These are phyloP conservation scores for Cyprinodon variegatus DNA, from an alignment of 2,113 vertebrate genomes.

Conservation along the genomic window DNA sequence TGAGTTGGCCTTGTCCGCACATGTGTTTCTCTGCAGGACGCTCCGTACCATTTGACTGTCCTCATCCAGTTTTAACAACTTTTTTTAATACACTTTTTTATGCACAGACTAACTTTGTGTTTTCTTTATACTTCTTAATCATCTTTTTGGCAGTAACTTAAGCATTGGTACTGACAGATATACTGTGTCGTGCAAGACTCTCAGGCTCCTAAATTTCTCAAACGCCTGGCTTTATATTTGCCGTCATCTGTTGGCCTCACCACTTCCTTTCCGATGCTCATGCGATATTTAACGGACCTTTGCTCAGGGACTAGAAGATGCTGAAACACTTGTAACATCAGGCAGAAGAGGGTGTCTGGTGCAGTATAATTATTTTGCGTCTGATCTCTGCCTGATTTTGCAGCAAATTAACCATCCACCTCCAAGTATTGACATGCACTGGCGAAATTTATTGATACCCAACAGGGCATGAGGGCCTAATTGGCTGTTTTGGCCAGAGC, in stretches of 20 bases:
- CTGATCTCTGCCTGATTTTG: conserved; percentile 27
- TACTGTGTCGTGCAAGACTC: conserved; percentile 44
- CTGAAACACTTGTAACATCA: conserved; percentile 26
- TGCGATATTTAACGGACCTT: conserved; percentile 50
- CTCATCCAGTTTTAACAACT: conserved; percentile 30
- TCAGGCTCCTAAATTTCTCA: conserved; percentile 36
- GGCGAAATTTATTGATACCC: conserved; percentile 70
- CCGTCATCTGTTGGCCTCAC: conserved; percentile 28
- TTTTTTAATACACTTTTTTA: conserved; percentile 12
- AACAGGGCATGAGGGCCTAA: conserved; percentile 59
- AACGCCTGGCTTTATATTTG: conserved; percentile 26
- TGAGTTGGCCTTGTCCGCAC: conserved; percentile 75
- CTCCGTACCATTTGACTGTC: conserved; percentile 30
- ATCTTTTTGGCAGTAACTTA: conserved; percentile 33
- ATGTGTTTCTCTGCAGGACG: conserved; percentile 64
- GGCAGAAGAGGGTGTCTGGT: conserved; percentile 9
- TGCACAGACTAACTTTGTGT: conserved; percentile 33
- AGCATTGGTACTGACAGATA: conserved; percentile 48
- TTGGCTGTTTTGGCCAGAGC: conserved; percentile 67
- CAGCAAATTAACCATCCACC: conserved; percentile 31
- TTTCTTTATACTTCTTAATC: conserved; percentile 59
- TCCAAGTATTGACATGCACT: conserved; percentile 62
- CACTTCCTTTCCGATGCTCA: conserved; percentile 43
- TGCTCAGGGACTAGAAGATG: conserved; percentile 51
- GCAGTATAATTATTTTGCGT: conserved; percentile 37